Evolutionary conservation across 2,113 vertebrate genomes (phyloP).

Genomic region (Ia io): DNA sequence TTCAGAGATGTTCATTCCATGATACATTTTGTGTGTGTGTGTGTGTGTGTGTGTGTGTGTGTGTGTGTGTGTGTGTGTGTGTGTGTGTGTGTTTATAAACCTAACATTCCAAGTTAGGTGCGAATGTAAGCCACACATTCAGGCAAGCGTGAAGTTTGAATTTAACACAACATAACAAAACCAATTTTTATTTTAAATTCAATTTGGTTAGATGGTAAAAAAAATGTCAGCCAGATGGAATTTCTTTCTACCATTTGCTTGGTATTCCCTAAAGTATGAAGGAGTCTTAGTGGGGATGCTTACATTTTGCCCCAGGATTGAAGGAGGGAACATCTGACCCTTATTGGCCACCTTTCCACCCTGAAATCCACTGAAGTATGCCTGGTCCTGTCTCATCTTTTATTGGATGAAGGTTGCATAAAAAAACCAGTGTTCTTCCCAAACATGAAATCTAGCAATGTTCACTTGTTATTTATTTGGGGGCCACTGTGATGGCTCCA

Average conservation of each 20-base stretch:
- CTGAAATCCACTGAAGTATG: background rate
- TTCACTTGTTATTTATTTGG: background rate
- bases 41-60: background rate
- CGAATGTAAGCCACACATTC: background rate
- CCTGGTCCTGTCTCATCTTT: background rate
- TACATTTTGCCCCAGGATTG: too few relatives aligned
- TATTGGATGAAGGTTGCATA: background rate
- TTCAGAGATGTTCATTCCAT: background rate
- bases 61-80: background rate
- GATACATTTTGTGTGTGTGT: background rate
- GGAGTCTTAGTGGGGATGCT: rapidly evolving
- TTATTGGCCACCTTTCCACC: background rate
- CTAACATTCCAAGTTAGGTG: background rate
- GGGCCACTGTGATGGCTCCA: too few relatives aligned
- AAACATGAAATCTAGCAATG: background rate
- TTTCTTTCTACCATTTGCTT: background rate
- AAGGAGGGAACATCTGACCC: too few relatives aligned
- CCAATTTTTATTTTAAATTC: background rate
- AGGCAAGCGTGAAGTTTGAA: background rate
- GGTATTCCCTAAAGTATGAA: background rate
- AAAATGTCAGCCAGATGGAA: background rate
- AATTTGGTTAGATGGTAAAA: background rate
- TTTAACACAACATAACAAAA: background rate
- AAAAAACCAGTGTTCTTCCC: background rate
- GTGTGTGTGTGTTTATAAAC: background rate